Conservation (phyloP, 2,113 vertebrate genomes). For the Sialia sialis region DNA sequence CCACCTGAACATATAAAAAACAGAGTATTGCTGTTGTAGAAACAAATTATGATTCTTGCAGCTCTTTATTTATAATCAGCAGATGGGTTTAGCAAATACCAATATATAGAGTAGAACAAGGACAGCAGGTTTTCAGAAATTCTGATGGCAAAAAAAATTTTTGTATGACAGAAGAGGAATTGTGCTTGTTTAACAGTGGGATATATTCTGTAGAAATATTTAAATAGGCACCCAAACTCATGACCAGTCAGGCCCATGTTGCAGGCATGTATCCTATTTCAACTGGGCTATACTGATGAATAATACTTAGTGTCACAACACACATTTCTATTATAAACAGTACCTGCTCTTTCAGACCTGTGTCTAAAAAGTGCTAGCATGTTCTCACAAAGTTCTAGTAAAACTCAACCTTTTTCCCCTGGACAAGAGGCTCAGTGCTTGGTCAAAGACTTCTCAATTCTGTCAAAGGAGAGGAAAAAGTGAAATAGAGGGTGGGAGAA, state of each 20-base stretch:
- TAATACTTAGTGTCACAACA: not conserved
- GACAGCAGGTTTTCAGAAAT: not conserved
- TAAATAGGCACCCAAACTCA: not conserved
- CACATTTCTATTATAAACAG: not conserved
- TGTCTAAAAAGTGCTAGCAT: not conserved
- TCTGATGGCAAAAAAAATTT: not conserved
- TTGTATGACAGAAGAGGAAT: not conserved
- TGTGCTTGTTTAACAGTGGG: not conserved
- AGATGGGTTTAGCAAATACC: not conserved
- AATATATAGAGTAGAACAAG: not conserved
- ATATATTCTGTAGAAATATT: not conserved
- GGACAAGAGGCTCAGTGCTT: not conserved
- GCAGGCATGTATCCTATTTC: not conserved
- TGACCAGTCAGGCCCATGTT: not conserved
- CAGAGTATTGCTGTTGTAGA: not conserved
- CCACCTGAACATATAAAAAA: accelerated
- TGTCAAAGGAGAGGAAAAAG: not conserved
- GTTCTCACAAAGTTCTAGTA: not conserved
- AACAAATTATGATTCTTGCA: not conserved
- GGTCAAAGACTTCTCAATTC: not conserved
- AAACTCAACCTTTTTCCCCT: not conserved
- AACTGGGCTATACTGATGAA: not conserved
- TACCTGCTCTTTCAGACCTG: not conserved
- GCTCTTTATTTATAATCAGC: not conserved
- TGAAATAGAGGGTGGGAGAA: not conserved